Evolutionary conservation across 2,797 vertebrate genomes (phyloP).

Genomic region (Clarias laeviceps): DNA sequence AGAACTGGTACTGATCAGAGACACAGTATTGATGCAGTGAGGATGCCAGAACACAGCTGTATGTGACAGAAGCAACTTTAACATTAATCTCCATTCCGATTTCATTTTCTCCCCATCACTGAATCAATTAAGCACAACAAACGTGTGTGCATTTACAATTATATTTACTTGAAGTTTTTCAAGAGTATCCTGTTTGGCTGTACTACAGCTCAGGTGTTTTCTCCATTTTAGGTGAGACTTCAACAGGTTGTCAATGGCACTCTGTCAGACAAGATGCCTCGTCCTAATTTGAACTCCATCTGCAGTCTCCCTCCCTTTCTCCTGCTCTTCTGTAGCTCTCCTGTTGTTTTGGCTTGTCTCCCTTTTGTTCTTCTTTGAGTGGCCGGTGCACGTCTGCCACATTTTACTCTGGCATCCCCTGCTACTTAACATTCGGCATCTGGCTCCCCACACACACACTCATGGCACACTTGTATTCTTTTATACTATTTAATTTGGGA

Average conservation of each 20-base stretch:
- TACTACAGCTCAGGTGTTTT: constrained; percentile 4
- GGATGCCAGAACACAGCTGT: not conserved
- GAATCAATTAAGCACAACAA: not conserved
- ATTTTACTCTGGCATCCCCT: constrained; percentile 59
- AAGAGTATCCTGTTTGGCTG: not conserved
- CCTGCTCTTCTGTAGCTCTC: constrained; percentile 33
- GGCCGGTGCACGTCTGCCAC: constrained; percentile 59
- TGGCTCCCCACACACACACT: constrained; percentile 55
- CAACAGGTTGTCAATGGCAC: constrained; percentile 45
- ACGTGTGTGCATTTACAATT: not conserved
- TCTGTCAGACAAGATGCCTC: constrained; percentile 24
- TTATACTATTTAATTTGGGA: constrained; percentile 52
- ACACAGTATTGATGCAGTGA: not conserved
- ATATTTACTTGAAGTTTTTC: too few species aligned
- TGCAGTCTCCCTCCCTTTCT: constrained; percentile 9
- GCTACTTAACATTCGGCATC: constrained; percentile 67
- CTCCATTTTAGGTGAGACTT: constrained; percentile 36
- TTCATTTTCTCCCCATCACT: not conserved
- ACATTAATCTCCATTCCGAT: not conserved
- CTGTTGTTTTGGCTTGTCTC: constrained; percentile 52
- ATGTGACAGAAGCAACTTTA: not conserved
- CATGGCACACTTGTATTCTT: constrained; percentile 33
- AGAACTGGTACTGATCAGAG: constrained; percentile 10
- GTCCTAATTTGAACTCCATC: constrained; percentile 28
- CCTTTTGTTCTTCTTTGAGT: constrained; percentile 54